Base-by-base conservation (phyloP, 2,888 invertebrate species). In the Caenorhabditis parvicauda region DNA sequence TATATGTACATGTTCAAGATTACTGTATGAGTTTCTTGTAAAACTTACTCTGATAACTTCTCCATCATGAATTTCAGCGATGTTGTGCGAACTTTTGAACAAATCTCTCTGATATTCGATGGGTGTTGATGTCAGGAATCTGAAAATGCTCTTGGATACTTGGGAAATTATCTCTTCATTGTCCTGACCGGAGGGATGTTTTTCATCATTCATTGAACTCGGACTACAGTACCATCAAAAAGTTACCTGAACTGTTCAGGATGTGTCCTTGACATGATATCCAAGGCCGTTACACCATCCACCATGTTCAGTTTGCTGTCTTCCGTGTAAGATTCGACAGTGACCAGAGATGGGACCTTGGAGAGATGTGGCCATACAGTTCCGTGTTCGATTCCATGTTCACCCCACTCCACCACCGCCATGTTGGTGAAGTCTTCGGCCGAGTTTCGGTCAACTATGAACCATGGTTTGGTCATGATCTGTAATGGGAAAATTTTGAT, bases 301-400 rank as follows among this genome's bases (percentile, higher is more conserved):
- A 75, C 70, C 9, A 75, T 55, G 21, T 66, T 46, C 12, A 65
- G 51, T 27, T 59, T 55, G 19, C 54, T 58, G 12, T 47, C 48
- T 17, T 54, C 42, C 42, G 48, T 45, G 2, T 38, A 19, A n/a
- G 64, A 50, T 39, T 74, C 69, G 4, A 75, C 67, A 14, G 68
- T 58, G 28, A 60, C 52, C 21, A 75, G 51, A 3, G 70, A 64
- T 7, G 74, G 74, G 24, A 74, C 52, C 14, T 52, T 27, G 29
- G 60, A 54, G 42, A 72, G 55, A 39, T 74, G 74, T 4, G 74
- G 72, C 72, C 74, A 74, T 17, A 74, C 58, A 32, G 72, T 74
- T 22, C 74, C 68, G 28, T 61, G 60, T 46, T 75, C 71, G 21
- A 51, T 53, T 3, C 67, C 57, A 14, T 48, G 22, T 2, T 54